Percentiles rank a stretch among this genome's conserved stretches.
phyloP scores from a whole-genome alignment of 2,797 vertebrate genomes.

The Sus cebifrons region DNA sequence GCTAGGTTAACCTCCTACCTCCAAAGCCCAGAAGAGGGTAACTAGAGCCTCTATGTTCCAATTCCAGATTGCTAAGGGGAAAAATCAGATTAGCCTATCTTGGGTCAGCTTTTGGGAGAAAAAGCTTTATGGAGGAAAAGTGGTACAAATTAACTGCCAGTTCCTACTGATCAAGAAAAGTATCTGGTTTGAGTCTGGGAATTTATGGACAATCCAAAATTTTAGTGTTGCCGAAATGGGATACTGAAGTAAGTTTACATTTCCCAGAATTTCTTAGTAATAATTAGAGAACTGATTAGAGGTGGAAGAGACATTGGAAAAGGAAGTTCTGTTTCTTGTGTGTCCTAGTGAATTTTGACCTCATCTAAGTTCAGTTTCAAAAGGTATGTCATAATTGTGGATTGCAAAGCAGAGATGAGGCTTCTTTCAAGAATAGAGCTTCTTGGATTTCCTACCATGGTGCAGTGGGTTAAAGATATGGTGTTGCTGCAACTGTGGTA shows the following conservation, averaged over 20 bases:
- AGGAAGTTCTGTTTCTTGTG: conserved; percentile 28
- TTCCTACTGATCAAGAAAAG: background rate
- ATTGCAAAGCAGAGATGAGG: background rate
- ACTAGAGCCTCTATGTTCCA: background rate
- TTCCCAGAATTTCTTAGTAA: background rate
- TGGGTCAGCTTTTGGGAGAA: background rate
- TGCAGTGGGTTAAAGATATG: too few relatives aligned
- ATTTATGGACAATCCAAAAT: conserved; percentile 23
- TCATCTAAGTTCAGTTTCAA: conserved; percentile 13
- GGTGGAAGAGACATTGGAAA: background rate
- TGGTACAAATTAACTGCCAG: conserved; percentile 26
- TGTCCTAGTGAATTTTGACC: background rate
- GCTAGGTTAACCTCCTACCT: background rate
- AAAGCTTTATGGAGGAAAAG: conserved; percentile 19
- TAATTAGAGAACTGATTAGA: conserved; percentile 45
- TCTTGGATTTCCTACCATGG: too few relatives aligned
- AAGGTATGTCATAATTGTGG: background rate
- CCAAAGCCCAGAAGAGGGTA: conserved; percentile 24
- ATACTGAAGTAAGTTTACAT: conserved; percentile 40
- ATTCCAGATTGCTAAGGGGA: background rate
- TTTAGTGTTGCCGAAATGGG: conserved; percentile 28
- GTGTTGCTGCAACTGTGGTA: too few relatives aligned
- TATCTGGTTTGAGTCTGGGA: background rate
- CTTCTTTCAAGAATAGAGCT: background rate
- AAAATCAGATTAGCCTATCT: conserved; percentile 16